Evolutionary conservation across 2,888 invertebrate species (phyloP).

Genomic region (Scaptomyza cyrtandrae): DNA sequence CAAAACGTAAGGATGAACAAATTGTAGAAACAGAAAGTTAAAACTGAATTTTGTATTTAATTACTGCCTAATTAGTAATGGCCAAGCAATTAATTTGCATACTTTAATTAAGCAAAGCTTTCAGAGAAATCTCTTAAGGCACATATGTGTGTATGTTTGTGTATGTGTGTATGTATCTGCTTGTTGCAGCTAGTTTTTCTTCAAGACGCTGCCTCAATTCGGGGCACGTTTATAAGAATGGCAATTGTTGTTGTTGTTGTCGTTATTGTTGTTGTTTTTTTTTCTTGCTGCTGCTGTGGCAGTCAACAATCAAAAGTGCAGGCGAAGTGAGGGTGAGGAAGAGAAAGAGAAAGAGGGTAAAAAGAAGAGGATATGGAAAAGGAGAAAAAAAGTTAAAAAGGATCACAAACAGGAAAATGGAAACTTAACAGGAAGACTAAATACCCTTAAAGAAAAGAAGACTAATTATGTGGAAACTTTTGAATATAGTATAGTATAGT

Average conservation of each 20-base stretch:
- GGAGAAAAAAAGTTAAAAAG: not conserved
- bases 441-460: not conserved
- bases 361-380: not conserved
- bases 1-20: not conserved
- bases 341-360: no score
- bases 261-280: constrained; percentile 16
- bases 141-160: no score
- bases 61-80: constrained; percentile 45
- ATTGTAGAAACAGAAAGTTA: constrained; percentile 11
- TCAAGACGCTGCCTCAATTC: constrained; percentile 50
- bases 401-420: not conserved
- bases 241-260: constrained; percentile 21
- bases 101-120: constrained; percentile 30
- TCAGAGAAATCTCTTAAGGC: not conserved
- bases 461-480: no score
- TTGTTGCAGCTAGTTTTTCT: constrained; percentile 15
- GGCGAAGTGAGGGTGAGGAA: constrained; percentile 24
- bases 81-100: constrained; percentile 41
- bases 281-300: constrained; percentile 34
- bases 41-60: constrained; percentile 38
- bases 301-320: constrained; percentile 59
- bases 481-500: no score
- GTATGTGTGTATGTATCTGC: not conserved
- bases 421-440: not conserved
- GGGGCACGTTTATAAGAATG: constrained; percentile 52